phyloP scores from a whole-genome alignment of 2,888 invertebrate genomes.

The Spodoptera littoralis region DNA sequence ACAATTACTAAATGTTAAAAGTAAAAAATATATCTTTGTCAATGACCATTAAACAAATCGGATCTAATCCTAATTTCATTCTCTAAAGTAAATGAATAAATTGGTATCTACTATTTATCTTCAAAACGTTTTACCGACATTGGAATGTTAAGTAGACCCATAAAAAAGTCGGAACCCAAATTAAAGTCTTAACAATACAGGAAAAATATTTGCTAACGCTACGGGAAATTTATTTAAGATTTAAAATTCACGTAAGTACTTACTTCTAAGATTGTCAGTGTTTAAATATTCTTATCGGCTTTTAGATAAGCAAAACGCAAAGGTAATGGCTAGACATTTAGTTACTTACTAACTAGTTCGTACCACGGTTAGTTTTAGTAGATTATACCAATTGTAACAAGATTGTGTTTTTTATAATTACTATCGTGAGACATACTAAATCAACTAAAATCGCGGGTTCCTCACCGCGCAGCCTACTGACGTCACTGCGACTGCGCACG shows the following conservation, averaged over 20 bases:
- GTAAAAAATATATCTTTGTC: no score
- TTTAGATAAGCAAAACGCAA: slow-evolving; percentile 36
- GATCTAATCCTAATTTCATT: no score
- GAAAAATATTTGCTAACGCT: slow-evolving; percentile 41
- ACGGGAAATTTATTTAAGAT: slow-evolving; percentile 41
- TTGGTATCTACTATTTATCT: not conserved
- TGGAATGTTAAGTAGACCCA: slow-evolving; percentile 20
- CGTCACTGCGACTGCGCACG: no score
- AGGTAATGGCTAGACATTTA: slow-evolving; percentile 2
- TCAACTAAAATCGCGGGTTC: no score
- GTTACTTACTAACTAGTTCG: not conserved
- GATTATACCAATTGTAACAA: no score
- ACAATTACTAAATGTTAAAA: no score
- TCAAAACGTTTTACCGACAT: not conserved
- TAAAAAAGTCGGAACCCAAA: slow-evolving; percentile 30
- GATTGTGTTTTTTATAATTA: no score
- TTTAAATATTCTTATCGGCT: slow-evolving; percentile 41
- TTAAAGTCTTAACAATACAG: slow-evolving; percentile 17
- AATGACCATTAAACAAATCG: no score
- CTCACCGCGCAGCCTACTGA: no score
- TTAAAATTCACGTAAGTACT: slow-evolving; percentile 19
- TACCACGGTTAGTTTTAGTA: not conserved
- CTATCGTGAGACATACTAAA: no score
- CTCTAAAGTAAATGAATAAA: not conserved
- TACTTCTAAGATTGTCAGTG: slow-evolving; percentile 32